These are phyloP conservation scores for Phenganax marumi DNA, from an alignment of 92 coral and sea anemone species.

Conservation along the genomic window DNA sequence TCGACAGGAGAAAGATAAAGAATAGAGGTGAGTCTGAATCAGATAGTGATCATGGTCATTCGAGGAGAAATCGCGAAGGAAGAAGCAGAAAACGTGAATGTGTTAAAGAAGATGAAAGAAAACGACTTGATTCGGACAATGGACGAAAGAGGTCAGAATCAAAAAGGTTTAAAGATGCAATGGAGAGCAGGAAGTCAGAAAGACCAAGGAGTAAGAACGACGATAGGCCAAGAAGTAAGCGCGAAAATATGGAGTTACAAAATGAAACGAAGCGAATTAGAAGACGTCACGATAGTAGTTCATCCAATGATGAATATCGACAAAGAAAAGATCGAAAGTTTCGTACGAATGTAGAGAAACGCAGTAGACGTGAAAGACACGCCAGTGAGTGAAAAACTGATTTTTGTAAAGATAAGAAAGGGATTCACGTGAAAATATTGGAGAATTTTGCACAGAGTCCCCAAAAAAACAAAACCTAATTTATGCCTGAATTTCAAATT, in stretches of 20 bases:
- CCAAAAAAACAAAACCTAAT: too few species aligned
- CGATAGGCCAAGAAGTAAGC: not conserved
- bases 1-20: constrained; percentile 49
- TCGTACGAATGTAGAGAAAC: not conserved
- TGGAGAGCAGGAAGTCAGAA: not conserved
- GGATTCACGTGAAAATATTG: too few species aligned
- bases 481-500: too few species aligned
- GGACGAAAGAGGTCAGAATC: not conserved
- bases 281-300: constrained; percentile 21
- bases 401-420: too few species aligned
- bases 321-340: not conserved
- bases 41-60: not conserved
- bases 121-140: not conserved
- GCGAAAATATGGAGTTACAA: not conserved
- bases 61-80: not conserved
- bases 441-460: too few species aligned
- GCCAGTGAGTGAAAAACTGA: constrained; percentile 15
- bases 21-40: constrained; percentile 24
- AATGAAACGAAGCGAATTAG: not conserved
- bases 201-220: not conserved
- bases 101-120: too few species aligned
- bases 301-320: not conserved
- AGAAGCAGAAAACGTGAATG: constrained; percentile 21
- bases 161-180: not conserved
- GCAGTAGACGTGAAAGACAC: constrained; percentile 19